Conservation (phyloP, 2,113 vertebrate genomes). For the Phylloscopus whistleri region DNA sequence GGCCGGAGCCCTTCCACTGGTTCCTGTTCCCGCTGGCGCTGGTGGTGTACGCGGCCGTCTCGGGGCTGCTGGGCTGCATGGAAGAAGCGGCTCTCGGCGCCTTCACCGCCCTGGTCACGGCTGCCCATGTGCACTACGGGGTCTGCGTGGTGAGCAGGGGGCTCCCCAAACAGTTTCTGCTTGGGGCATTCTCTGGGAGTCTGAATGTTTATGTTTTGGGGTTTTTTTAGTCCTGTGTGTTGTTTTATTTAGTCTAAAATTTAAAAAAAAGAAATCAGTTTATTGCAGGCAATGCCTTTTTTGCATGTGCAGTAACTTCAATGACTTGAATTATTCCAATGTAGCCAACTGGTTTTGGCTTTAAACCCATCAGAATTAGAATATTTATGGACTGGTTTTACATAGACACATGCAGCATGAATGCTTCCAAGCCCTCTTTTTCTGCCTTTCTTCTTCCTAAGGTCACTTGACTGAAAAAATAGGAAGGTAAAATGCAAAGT, state of each 20-base stretch:
- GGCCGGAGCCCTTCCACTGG: slow-evolving; percentile 33
- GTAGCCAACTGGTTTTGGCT: neutral
- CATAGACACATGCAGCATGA: accelerated
- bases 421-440: neutral
- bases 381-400: neutral
- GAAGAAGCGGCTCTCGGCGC: neutral
- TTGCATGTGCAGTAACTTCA: neutral
- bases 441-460: neutral
- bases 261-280: neutral
- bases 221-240: neutral
- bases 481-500: neutral
- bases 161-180: accelerated
- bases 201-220: neutral
- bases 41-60: neutral
- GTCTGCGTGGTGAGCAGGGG: slow-evolving; percentile 47
- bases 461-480: neutral
- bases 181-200: accelerated
- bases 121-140: slow-evolving; percentile 50
- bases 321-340: neutral
- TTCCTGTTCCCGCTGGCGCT: slow-evolving; percentile 40
- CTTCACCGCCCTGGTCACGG: neutral
- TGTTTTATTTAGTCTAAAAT: neutral
- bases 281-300: neutral
- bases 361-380: neutral
- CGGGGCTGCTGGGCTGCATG: neutral